Evolutionary conservation across 2,888 invertebrate genomes (phyloP).

Genomic region (Clostera curtula): DNA sequence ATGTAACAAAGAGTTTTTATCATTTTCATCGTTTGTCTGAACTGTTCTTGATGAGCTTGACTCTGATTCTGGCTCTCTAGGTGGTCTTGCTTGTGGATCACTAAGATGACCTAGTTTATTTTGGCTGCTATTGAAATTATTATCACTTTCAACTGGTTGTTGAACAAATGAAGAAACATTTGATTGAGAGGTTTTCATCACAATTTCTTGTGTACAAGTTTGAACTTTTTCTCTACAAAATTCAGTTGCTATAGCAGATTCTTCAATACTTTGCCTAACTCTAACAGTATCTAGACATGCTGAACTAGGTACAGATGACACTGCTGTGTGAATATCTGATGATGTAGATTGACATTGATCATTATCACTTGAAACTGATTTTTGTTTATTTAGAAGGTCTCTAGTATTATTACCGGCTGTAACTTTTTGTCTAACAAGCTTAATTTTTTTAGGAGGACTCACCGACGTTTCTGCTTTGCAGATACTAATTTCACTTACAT

Average conservation of each 20-base stretch:
- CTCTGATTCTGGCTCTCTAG: too few relatives aligned
- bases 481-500: constrained; percentile 64
- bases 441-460: constrained; percentile 63
- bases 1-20: too few relatives aligned
- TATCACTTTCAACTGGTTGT: too few relatives aligned
- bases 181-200: constrained; percentile 20
- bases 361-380: constrained; percentile 24
- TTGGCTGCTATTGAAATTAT: too few relatives aligned
- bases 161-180: too few relatives aligned
- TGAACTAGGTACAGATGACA: constrained; percentile 22
- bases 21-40: too few relatives aligned
- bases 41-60: too few relatives aligned
- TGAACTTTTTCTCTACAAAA: constrained; percentile 8
- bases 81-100: too few relatives aligned
- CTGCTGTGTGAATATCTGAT: constrained; percentile 26
- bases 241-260: constrained; percentile 10
- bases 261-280: constrained; percentile 15
- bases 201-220: constrained; percentile 7
- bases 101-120: too few relatives aligned
- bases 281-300: constrained; percentile 26
- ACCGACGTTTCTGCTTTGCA: constrained; percentile 68
- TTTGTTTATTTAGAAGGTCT: constrained; percentile 27
- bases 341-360: constrained; percentile 60
- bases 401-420: constrained; percentile 33
- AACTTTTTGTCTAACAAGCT: constrained; percentile 61